Conservation (phyloP, 2,797 vertebrate species). For the Bovichtus diacanthus region DNA sequence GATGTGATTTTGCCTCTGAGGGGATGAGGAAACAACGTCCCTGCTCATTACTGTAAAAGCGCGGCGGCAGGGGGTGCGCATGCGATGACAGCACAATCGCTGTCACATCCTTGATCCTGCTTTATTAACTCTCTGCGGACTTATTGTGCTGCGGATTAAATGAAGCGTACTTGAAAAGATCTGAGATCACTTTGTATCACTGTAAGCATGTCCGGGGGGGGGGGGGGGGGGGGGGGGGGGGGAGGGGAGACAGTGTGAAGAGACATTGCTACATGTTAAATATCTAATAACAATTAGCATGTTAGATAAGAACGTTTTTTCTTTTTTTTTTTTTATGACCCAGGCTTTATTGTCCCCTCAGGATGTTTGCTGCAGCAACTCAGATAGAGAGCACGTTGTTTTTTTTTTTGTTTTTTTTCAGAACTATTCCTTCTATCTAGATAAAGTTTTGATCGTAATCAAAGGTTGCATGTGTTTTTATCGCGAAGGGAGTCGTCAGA, state of each 20-base stretch:
- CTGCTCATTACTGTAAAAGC: constrained; percentile 51
- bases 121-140: constrained; percentile 46
- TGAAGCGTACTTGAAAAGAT: constrained; percentile 20
- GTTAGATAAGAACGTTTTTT: background rate
- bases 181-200: constrained; percentile 14
- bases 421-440: background rate
- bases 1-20: constrained; percentile 46
- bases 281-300: constrained; percentile 6
- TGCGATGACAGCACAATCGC: constrained; percentile 34
- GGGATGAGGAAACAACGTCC: constrained; percentile 36
- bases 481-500: constrained; percentile 7
- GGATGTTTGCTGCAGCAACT: background rate
- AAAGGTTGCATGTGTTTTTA: background rate
- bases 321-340: constrained; percentile 5
- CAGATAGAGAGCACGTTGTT: background rate
- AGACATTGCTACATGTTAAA: constrained; percentile 1
- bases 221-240: background rate
- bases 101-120: constrained; percentile 37
- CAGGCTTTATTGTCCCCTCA: background rate
- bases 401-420: too few relatives aligned
- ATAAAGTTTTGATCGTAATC: constrained; percentile 25
- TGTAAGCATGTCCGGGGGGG: background rate
- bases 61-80: constrained; percentile 3
- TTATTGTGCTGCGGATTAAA: constrained; percentile 31
- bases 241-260: background rate